phyloP scores from a whole-genome alignment of 1,140 invertebrate species.

The Caerostris darwini region DNA sequence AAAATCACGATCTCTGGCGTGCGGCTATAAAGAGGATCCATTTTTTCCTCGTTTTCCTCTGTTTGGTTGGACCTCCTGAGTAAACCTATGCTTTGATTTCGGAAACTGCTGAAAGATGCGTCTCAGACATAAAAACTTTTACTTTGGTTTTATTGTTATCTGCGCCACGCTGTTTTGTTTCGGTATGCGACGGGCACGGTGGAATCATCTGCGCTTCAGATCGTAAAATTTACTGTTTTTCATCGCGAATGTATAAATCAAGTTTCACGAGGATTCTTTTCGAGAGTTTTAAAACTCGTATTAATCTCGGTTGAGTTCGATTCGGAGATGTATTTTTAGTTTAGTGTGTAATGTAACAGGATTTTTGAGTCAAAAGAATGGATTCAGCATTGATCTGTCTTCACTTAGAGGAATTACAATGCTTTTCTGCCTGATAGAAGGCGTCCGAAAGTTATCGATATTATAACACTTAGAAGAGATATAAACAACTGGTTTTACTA shows the following conservation, averaged over 20 bases:
- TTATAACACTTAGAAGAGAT: too few relatives aligned
- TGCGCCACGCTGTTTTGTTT: background rate
- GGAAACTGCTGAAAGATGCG: background rate
- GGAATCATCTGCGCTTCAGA: background rate
- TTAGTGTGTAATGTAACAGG: background rate
- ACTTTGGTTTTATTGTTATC: conserved; percentile 18
- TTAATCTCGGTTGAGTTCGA: background rate
- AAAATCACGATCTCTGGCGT: background rate
- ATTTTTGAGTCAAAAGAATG: background rate
- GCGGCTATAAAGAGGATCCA: background rate
- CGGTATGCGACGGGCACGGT: background rate
- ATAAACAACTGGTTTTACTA: too few relatives aligned
- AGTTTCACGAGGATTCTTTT: background rate
- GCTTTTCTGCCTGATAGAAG: too few relatives aligned
- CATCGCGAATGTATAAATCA: conserved; percentile 14
- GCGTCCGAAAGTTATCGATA: too few relatives aligned
- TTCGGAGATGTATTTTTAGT: background rate
- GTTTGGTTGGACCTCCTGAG: background rate
- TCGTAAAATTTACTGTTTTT: conserved; percentile 20
- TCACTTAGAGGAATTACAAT: too few relatives aligned
- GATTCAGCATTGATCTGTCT: too few relatives aligned
- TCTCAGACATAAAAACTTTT: background rate
- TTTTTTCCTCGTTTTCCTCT: background rate
- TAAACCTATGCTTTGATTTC: conserved; percentile 5
- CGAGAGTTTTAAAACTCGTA: background rate